These are phyloP conservation scores for Platyscapa corneri DNA, from an alignment of 1,140 invertebrate species.

Conservation along the genomic window DNA sequence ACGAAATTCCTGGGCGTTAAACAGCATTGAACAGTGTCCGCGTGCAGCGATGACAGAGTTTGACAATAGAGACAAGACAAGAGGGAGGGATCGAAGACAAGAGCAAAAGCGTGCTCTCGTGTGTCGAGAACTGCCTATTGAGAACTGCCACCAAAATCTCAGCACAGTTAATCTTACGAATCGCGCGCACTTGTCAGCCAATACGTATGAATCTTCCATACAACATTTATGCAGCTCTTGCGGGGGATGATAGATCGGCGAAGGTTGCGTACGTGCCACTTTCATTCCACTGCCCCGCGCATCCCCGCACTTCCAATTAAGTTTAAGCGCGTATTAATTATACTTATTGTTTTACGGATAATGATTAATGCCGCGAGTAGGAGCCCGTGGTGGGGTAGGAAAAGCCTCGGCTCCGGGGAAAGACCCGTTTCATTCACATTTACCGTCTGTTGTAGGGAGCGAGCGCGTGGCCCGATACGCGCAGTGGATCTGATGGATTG, in stretches of 20 bases:
- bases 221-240: slow-evolving; percentile 41
- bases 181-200: not conserved
- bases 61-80: not conserved
- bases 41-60: not conserved
- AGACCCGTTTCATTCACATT: slow-evolving; percentile 55
- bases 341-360: slow-evolving; percentile 66
- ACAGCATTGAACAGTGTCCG: not conserved
- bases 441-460: slow-evolving; percentile 50
- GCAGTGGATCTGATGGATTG: not conserved
- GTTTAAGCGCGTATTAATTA: slow-evolving; percentile 69
- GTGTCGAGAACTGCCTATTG: slow-evolving; percentile 10
- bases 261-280: slow-evolving; percentile 49
- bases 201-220: slow-evolving; percentile 42
- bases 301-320: slow-evolving; percentile 62
- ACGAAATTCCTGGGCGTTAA: not conserved
- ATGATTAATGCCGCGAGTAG: slow-evolving; percentile 61
- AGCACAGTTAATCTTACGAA: slow-evolving; percentile 44
- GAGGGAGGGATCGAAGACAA: not conserved
- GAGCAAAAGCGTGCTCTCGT: not conserved
- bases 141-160: slow-evolving; percentile 11
- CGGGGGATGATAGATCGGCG: slow-evolving; percentile 62
- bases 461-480: not conserved
- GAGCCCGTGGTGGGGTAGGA: not conserved
- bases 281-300: slow-evolving; percentile 49
- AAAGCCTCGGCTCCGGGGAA: not conserved